Base-by-base conservation (phyloP, 2,888 invertebrate genomes). In the Eupeodes latifasciatus region DNA sequence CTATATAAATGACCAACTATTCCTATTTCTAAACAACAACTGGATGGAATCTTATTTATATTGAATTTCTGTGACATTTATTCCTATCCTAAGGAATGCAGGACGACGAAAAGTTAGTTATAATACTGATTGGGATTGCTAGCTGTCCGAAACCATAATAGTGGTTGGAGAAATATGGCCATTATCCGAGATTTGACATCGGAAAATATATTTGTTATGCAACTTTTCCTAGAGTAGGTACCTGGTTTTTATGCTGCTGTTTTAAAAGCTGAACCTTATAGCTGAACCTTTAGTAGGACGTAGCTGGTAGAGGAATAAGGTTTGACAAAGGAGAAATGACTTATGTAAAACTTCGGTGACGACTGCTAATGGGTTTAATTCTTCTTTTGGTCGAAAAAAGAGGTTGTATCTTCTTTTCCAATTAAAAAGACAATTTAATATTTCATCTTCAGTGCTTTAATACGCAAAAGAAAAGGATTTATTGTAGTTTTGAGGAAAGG, bases 81-180 rank as follows among this genome's bases (percentile, higher is more conserved):
- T 10, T 64, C 47, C 7, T 62, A 27, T 27, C 27, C 27, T 27
- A 27, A 9, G 10, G 59, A 14, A 44, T 47, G 4, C 44, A 64
- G 19, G 27, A 66, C 27, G 36, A 55, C 27, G 27, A 19, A 71
- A 12, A 27, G 27, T 27, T 27, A 27, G 14, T 66, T 57, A 40
- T 40, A 40, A 40, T 40, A 49, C 9, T 71, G 53, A 27, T 16
- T 55, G 14, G 11, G 53, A 27, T 16, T 55, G 14, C n/a, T 69
- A 4, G 44, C 64, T 71, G 16, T 75, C 69, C 44, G 79, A 84
- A 84, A 79, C 79, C 74, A 83, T 83, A 83, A 79, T 53, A 61
- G 62, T 84, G 67, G 67, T 61, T 53, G 16, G 16, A 36, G 14
- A 62, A 51, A 59, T 72, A 49, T 57, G 66, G 66, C 61, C 19